Base-by-base conservation (phyloP, 2,888 invertebrate species). In the Julus scandinavius region DNA sequence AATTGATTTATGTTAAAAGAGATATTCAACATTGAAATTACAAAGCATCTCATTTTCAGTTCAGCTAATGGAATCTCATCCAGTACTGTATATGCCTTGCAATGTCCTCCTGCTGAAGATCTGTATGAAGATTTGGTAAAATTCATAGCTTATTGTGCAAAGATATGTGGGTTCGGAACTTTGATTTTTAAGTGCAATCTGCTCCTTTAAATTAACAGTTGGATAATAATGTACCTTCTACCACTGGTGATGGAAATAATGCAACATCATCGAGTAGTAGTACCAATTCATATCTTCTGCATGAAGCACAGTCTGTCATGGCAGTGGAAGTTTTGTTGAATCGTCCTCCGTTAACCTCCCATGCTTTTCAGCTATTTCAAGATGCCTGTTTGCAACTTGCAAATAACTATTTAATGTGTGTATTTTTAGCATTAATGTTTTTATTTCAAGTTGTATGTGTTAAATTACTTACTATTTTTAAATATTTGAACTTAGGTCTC, bases 281-380 rank as follows among this genome's bases (percentile, higher is more conserved):
- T 72, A 95, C 95, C 2, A 96, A 96, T 91, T 94, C 94, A 89
- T 95, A 96, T 91, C 92, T 96, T 88, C 92, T 96, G 91, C 94
- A 94, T 90, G 96, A 96, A 92, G 95, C 95, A 6, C 95, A 96
- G 91, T 94, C 95, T 90, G 94, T 96, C 90, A 92, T 96, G 90
- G 90, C 89, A 41, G 86, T 83, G 58, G 88, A 89, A 86, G 83
- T 89, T 6, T n/a, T 89, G 40, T 41, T 86, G 20, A 38, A 88
- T 40, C 72, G 85, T 20, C 80, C 87, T 80, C 88, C 88, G 13
- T 13, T 50, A 41, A 49, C 38, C 13, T 50, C 87, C 17, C 83
- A 45, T 50, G 40, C 88, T 29, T 20, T 72, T 17, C 72, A 87
- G 11, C 63, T 88, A 7, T 89, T 88, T 86, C 72, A 88, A 84